phyloP scores from a whole-genome alignment of 2,113 vertebrate species.

The Amazona guildingii region DNA sequence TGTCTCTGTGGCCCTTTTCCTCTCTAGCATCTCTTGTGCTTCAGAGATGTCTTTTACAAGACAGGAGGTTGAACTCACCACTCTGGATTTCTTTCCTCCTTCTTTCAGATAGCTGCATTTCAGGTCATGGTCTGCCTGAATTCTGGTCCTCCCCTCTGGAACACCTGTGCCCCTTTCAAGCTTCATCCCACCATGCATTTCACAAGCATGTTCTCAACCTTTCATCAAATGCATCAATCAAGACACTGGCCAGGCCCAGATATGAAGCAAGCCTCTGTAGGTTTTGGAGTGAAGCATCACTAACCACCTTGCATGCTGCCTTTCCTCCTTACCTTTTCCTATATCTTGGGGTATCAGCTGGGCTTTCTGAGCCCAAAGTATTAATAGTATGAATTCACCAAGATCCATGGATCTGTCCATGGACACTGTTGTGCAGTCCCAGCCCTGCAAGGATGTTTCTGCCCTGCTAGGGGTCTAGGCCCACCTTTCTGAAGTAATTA shows the following conservation, averaged over 20 bases:
- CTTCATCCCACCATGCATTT: not conserved
- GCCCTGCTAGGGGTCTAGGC: not conserved
- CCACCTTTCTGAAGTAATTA: not conserved
- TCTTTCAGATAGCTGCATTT: not conserved
- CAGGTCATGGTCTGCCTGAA: not conserved
- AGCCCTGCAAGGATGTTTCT: not conserved
- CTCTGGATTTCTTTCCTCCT: not conserved
- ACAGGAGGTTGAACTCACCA: not conserved
- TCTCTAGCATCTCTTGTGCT: not conserved
- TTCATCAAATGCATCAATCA: not conserved
- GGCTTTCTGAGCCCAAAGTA: not conserved
- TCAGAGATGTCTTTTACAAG: not conserved
- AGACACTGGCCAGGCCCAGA: not conserved
- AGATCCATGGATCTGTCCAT: not conserved
- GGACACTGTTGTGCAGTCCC: not conserved
- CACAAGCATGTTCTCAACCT: not conserved
- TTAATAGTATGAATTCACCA: not conserved
- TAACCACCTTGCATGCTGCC: not conserved
- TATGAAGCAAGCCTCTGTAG: not conserved
- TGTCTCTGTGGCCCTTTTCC: not conserved
- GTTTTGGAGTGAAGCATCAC: not conserved
- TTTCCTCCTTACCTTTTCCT: not conserved
- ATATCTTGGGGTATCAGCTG: not conserved
- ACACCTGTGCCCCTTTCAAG: accelerated
- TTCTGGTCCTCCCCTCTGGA: not conserved